Base-by-base conservation (phyloP, 2,888 invertebrate species). In the Drosophila nr. perissopoda region DNA sequence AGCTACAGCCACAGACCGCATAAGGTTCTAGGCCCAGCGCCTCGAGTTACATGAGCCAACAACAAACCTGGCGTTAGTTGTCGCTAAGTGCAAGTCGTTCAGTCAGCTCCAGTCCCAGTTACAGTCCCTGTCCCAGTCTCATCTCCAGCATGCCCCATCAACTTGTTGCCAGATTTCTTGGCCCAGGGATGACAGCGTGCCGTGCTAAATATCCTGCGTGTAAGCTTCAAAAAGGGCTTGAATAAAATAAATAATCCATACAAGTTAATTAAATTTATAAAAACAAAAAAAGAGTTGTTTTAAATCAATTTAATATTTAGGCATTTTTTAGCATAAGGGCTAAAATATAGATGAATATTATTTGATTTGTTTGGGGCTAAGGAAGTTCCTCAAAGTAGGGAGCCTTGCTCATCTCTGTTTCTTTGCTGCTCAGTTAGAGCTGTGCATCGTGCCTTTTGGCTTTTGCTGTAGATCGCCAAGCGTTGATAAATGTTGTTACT, bases 401-500 rank as follows among this genome's bases (percentile, higher is more conserved):
- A 42, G 11, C 21, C 11, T 16, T 25, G 45, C 45, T 16, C 45
- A 48, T 31, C 21, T 45, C 29, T 25, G 49, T 29, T 42, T 36
- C 53, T 38, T 18, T n/a, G 29, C n/a, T 64, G 59, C 49, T 57
- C 49, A 59, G 58, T 33, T 54, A 53, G 64, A 27, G 56, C 69
- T 69, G 36, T 31, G 73, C 73, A 76, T 89, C 85, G 90, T 87
- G 88, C 74, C 78, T 79, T 65, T 71, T 71, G 73, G 69, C 78
- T 76, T 45, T 71, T 82, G 82, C 89, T 86, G 90, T 83, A 89
- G 90, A 90, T 90, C 82, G 77, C 73, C 62, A 75, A 89, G 83
- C 82, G 83, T 87, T 90, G 90, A 90, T 90, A 91, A 91, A 85
- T 82, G 84, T 87, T 87, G 87, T 87, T 90, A 87, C 87, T 87